These are phyloP conservation scores for Furnarius figulus DNA, from an alignment of 2,113 vertebrate species.

Conservation along the genomic window DNA sequence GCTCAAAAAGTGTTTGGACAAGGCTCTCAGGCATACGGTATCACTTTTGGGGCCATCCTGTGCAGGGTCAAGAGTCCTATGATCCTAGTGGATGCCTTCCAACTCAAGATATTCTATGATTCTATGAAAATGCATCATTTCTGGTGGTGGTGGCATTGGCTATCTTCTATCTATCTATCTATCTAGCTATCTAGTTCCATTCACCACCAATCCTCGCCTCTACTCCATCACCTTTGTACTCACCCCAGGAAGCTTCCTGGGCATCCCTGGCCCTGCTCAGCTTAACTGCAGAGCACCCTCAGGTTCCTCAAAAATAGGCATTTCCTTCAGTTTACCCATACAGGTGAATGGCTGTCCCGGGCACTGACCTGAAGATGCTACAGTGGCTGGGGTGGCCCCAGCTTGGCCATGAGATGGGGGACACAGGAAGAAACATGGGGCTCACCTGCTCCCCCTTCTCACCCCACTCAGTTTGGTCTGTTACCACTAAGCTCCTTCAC, in stretches of 20 bases:
- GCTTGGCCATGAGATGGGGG: not conserved
- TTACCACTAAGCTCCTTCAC: not conserved
- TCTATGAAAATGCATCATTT: not conserved
- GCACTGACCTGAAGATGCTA: not conserved
- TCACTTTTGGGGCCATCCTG: not conserved
- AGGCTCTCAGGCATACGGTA: accelerated
- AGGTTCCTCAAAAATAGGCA: not conserved
- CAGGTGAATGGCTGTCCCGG: not conserved
- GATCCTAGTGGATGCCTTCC: not conserved
- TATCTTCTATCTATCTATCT: not conserved
- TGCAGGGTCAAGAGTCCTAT: not conserved
- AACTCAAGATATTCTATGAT: not conserved
- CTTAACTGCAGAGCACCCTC: not conserved
- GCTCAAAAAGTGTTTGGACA: not conserved
- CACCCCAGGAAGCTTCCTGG: not conserved
- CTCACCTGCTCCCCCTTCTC: not conserved
- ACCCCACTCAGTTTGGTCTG: not conserved
- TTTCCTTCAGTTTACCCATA: not conserved
- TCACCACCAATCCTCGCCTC: not conserved
- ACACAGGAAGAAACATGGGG: not conserved
- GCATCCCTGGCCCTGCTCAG: accelerated
- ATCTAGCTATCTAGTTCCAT: not conserved
- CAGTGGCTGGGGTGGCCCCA: not conserved
- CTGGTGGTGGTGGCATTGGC: not conserved
- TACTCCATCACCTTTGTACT: not conserved